Percentiles rank a stretch among this genome's conserved stretches.
phyloP scores from a whole-genome alignment of 2,797 vertebrate genomes.

The Spheniscus humboldti region DNA sequence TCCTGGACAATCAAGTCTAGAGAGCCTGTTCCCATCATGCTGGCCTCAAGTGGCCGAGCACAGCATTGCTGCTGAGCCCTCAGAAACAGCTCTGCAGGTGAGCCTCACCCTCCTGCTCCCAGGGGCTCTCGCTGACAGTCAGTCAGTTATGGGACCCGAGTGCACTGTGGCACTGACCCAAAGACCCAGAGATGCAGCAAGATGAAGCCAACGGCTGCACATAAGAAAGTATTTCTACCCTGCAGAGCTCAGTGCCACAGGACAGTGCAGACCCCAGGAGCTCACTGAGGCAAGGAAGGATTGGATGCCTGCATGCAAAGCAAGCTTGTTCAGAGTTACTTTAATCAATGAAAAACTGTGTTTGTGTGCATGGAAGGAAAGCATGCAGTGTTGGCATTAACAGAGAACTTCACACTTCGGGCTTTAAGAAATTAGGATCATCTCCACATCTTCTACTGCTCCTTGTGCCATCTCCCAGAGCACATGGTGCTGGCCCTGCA shows the following conservation, averaged over 20 bases:
- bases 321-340: background rate
- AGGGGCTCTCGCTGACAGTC: rapidly evolving
- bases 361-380: background rate
- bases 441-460: background rate
- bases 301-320: background rate
- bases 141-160: background rate
- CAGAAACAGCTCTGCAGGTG: background rate
- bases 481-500: background rate
- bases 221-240: background rate
- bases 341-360: background rate
- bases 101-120: background rate
- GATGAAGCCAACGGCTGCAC: background rate
- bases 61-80: background rate
- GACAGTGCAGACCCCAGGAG: background rate
- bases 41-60: rapidly evolving
- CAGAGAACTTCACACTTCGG: background rate
- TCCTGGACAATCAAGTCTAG: background rate
- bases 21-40: background rate
- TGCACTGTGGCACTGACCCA: background rate
- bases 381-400: background rate
- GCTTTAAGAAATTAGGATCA: background rate
- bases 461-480: background rate
- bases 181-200: background rate
- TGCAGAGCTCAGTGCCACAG: background rate
- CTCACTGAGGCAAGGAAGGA: background rate